phyloP scores from a whole-genome alignment of 2,888 invertebrate genomes.

The Netelia inedita region DNA sequence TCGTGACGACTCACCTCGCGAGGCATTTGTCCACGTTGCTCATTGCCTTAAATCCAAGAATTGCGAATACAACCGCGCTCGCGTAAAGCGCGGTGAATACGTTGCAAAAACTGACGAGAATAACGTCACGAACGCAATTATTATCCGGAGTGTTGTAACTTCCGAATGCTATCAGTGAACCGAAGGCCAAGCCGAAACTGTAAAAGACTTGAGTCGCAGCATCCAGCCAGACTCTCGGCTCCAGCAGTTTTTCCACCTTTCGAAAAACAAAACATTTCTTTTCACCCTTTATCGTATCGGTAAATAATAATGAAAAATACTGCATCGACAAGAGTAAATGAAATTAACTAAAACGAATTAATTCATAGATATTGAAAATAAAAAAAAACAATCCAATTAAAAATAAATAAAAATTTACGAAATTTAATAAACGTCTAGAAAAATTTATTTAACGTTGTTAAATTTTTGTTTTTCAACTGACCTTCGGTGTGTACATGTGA shows the following conservation, averaged over 20 bases:
- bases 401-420: not conserved
- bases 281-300: not conserved
- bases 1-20: slow-evolving; percentile 86
- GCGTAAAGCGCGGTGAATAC: slow-evolving; percentile 98
- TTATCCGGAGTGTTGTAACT: slow-evolving; percentile 98
- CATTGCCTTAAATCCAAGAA: slow-evolving; percentile 98
- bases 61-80: slow-evolving; percentile 97
- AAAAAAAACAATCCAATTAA: not conserved
- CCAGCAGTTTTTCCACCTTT: slow-evolving; percentile 93
- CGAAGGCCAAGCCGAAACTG: slow-evolving; percentile 96
- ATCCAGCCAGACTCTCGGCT: slow-evolving; percentile 97
- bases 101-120: slow-evolving; percentile 96
- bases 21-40: slow-evolving; percentile 95
- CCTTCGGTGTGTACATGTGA: slow-evolving; percentile 97
- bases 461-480: slow-evolving; percentile 82
- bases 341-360: not conserved
- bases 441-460: not conserved
- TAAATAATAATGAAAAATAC: not conserved
- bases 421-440: not conserved
- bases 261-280: not conserved
- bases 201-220: slow-evolving; percentile 99
- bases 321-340: not conserved
- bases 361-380: not conserved
- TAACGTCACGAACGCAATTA: slow-evolving; percentile 96
- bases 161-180: slow-evolving; percentile 97